Evolutionary conservation across 1,140 invertebrate genomes (phyloP).

Genomic region (Physella acuta): DNA sequence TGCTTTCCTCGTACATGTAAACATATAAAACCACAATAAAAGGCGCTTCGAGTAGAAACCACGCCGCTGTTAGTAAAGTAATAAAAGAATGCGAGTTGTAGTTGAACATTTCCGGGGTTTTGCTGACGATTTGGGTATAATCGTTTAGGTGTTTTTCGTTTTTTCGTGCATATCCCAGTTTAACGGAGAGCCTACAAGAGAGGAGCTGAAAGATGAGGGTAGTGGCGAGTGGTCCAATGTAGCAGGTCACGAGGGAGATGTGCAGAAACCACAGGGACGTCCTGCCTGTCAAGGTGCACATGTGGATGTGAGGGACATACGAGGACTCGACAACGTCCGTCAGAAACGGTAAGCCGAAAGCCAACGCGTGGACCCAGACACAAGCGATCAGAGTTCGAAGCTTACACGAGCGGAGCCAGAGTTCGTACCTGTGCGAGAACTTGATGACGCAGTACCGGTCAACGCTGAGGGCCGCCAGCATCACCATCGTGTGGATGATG

Average conservation of each 20-base stretch:
- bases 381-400: conserved; percentile 35
- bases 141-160: conserved; percentile 35
- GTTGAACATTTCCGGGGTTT: conserved; percentile 19
- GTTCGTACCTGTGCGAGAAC: conserved; percentile 34
- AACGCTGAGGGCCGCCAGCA: conserved; percentile 34
- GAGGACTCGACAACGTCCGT: conserved; percentile 31
- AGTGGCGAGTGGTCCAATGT: conserved; percentile 42
- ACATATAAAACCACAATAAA: conserved; percentile 43
- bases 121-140: conserved; percentile 37
- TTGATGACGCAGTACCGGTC: conserved; percentile 45
- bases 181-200: conserved; percentile 33
- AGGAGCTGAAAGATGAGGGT: conserved; percentile 40
- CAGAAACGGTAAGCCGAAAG: conserved; percentile 44
- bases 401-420: conserved; percentile 31
- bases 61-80: conserved; percentile 40
- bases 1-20: conserved; percentile 39
- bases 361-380: conserved; percentile 45
- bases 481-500: conserved; percentile 37
- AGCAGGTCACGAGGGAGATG: conserved; percentile 37
- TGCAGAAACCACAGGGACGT: conserved; percentile 39
- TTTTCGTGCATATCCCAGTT: conserved; percentile 32
- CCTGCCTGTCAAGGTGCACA: conserved; percentile 36
- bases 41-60: conserved; percentile 46
- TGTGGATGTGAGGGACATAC: conserved; percentile 29
- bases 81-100: conserved; percentile 35